These are phyloP conservation scores for Chaetodon auriga DNA, from an alignment of 2,113 vertebrate genomes.

Conservation along the genomic window DNA sequence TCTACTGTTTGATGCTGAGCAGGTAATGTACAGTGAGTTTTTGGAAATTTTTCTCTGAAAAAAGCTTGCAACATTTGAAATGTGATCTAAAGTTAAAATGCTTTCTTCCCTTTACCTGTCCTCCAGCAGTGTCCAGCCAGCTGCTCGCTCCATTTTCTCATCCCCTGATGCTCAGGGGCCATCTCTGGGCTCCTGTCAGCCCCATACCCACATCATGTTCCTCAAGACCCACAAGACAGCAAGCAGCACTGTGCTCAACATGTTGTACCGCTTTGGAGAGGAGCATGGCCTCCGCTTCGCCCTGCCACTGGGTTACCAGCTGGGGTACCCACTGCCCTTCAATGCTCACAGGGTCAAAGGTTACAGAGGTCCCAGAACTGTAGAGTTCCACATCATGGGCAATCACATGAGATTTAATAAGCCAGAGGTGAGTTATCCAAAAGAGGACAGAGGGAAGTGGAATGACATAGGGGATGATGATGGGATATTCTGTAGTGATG, in stretches of 20 bases:
- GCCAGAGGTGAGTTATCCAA: conserved; percentile 84
- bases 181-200: conserved; percentile 84
- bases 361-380: conserved; percentile 77
- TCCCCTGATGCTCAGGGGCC: conserved; percentile 76
- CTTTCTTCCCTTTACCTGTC: neutral
- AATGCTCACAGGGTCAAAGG: conserved; percentile 90
- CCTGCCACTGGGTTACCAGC: conserved; percentile 91
- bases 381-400: conserved; percentile 90
- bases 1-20: too few relatives aligned
- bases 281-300: conserved; percentile 86
- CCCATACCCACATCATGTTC: conserved; percentile 89
- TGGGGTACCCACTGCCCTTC: conserved; percentile 91
- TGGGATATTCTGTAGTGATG: neutral
- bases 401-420: conserved; percentile 94
- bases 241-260: conserved; percentile 93
- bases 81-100: neutral
- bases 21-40: too few relatives aligned
- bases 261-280: conserved; percentile 93
- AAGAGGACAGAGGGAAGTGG: neutral
- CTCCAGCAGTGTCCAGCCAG: conserved; percentile 74
- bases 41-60: neutral
- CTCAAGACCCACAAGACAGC: conserved; percentile 96
- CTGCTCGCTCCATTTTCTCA: conserved; percentile 73
- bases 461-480: neutral
- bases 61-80: neutral